A percentile compares a stretch with the other conserved stretches of the same genome.
phyloP scores from a whole-genome alignment of 1,140 invertebrate species.

The Zaprionus lachaisei region DNA sequence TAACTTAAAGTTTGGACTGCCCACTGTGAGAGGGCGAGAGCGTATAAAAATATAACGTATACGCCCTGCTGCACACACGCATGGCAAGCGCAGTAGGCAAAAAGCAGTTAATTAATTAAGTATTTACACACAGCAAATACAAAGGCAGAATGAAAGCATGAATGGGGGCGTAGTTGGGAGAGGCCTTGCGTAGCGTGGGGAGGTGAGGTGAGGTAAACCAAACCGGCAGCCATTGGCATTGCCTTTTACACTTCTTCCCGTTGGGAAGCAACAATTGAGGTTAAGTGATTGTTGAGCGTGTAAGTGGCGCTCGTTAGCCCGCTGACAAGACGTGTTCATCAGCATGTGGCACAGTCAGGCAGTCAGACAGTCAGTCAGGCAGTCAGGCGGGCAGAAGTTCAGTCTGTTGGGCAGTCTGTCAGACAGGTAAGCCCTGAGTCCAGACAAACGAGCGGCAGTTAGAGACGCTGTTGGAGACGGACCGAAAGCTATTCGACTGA shows the following conservation, averaged over 20 bases:
- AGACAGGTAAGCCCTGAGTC: conserved; percentile 36
- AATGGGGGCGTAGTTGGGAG: not conserved
- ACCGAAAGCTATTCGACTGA: not conserved
- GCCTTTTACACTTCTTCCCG: conserved; percentile 71
- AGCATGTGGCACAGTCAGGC: conserved; percentile 60
- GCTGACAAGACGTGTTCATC: conserved; percentile 77
- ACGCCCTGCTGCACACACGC: conserved; percentile 33
- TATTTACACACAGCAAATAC: conserved; percentile 65
- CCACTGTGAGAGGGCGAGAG: not conserved
- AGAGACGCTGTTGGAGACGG: conserved; percentile 41
- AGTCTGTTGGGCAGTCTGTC: conserved; percentile 1
- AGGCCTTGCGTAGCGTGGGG: not conserved
- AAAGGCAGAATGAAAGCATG: conserved; percentile 16
- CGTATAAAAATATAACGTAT: conserved; percentile 40
- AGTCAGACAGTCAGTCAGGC: conserved; percentile 10
- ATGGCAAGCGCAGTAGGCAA: conserved; percentile 40
- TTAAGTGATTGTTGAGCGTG: conserved; percentile 78
- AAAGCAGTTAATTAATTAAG: conserved; percentile 76
- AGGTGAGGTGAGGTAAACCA: conserved; percentile 10
- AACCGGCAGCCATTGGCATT: conserved; percentile 65
- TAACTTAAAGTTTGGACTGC: conserved; percentile 15
- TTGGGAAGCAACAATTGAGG: conserved; percentile 72
- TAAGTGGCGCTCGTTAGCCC: conserved; percentile 77
- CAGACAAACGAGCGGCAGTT: conserved; percentile 57
- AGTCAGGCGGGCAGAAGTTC: not conserved